These are phyloP conservation scores for Plestiodon gilberti DNA, from an alignment of 2,113 vertebrate genomes.

Conservation along the genomic window DNA sequence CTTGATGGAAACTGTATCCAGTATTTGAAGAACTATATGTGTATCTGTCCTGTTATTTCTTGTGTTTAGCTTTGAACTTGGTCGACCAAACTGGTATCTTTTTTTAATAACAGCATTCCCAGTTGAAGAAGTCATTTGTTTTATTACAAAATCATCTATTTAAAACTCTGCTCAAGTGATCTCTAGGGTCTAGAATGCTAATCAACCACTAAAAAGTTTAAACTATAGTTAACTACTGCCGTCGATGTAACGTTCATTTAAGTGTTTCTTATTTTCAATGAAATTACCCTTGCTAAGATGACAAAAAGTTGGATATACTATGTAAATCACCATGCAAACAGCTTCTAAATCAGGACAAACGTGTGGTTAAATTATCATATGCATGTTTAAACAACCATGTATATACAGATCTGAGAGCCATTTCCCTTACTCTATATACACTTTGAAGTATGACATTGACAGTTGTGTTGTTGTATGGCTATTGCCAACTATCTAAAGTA, in stretches of 20 bases:
- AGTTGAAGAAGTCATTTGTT: background rate
- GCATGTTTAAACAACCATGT: conserved; percentile 54
- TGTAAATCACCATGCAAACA: background rate
- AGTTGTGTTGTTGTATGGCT: conserved; percentile 38
- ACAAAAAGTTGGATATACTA: conserved; percentile 4
- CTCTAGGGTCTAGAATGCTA: background rate
- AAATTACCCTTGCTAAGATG: conserved; percentile 1
- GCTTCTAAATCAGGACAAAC: conserved; percentile 28
- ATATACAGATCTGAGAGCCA: conserved; percentile 45
- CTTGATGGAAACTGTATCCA: conserved; percentile 27
- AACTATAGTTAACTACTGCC: background rate
- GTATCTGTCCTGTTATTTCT: background rate
- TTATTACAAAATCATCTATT: background rate
- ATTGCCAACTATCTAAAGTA: conserved; percentile 47
- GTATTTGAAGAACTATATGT: background rate
- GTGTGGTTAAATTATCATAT: conserved; percentile 44
- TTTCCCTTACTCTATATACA: conserved; percentile 31
- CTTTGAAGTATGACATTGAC: conserved; percentile 34
- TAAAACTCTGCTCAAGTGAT: background rate
- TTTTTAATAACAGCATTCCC: background rate
- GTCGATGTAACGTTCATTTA: background rate
- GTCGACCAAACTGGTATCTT: background rate
- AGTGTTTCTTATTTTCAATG: conserved; percentile 6
- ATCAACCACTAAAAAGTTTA: background rate
- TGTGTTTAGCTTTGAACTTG: conserved; percentile 30